Evolutionary conservation across 2,113 vertebrate species (phyloP), one percentile per base, ranked within the genome.

Genomic region (Trematocara macrostoma): DNA sequence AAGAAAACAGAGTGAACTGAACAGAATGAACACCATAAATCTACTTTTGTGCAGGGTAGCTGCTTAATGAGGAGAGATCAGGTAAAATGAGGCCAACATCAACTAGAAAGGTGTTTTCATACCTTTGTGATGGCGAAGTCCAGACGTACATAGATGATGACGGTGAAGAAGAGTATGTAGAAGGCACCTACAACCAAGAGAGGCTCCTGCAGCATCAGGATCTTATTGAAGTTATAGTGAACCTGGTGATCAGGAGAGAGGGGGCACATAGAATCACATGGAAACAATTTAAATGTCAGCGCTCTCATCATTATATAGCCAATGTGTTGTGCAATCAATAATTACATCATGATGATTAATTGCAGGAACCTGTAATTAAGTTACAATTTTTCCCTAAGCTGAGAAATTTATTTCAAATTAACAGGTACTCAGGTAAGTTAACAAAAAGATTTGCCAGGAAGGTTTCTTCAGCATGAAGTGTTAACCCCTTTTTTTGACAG

Each of bases 81-180:
- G 5, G 23, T 49, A 34, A 35, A 55, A 67, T 4, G 2, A 15
- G 6, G 10, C 2, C 5, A 79, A 31, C 35, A 71, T 18, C 15
- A 78, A 57, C 6, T n/a, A 23, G 34, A 16, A 7, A 51, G 45
- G 40, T 31, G 71, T 51, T 76, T 82, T 78, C 20, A 23, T 93
- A 99, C 99, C 98, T 99, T 99, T 38, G 98, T 99, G 93, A 99
- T 99, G 87, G 98, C 98, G 89, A 99, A 99, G 95, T 99, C 99
- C 81, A 99, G 95, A 57, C 99, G 97, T 51, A 99, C 98, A 0
- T 99, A 99, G 89, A 99, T 90, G 8, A 99, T 99, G 92, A 99
- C 98, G 0, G 98, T 99, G 94, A 99, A 99, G 95, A 99, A 99
- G 51, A 99, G 95, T 88, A 99, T 98, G 94, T 99, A 99, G 95